These are phyloP conservation scores for Platyscapa corneri DNA, from an alignment of 1,140 invertebrate genomes.

Conservation along the genomic window DNA sequence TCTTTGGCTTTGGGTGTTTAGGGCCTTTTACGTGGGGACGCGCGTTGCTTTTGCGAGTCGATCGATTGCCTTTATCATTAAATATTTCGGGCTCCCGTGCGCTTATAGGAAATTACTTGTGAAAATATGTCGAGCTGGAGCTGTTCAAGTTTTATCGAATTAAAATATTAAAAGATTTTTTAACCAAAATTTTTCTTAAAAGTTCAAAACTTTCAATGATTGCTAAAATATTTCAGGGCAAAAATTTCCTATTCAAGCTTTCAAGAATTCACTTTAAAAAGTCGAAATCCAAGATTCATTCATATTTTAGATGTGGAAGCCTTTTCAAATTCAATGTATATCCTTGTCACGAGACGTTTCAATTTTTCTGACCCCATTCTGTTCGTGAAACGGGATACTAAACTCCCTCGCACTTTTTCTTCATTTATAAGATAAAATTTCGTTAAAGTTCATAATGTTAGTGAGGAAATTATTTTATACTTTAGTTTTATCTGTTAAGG, in stretches of 20 bases:
- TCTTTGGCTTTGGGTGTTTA: too few species aligned
- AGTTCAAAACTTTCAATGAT: not conserved
- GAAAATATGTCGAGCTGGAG: too few species aligned
- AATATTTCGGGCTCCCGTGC: too few species aligned
- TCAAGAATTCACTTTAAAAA: not conserved
- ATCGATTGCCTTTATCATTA: too few species aligned
- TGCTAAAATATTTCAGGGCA: not conserved
- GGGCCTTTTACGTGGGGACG: too few species aligned
- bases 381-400: not conserved
- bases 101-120: too few species aligned
- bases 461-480: not conserved
- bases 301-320: slow-evolving; percentile 6
- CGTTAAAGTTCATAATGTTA: not conserved
- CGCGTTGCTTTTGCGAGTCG: too few species aligned
- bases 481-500: not conserved
- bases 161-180: too few species aligned
- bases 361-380: slow-evolving; percentile 12
- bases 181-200: not conserved
- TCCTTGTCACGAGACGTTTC: not conserved
- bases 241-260: not conserved
- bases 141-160: too few species aligned
- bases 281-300: not conserved
- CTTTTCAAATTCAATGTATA: slow-evolving; percentile 4
- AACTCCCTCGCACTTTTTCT: not conserved
- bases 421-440: not conserved